These are phyloP conservation scores for Telmatochromis brichardi DNA, from an alignment of 2,113 vertebrate genomes.

Conservation along the genomic window DNA sequence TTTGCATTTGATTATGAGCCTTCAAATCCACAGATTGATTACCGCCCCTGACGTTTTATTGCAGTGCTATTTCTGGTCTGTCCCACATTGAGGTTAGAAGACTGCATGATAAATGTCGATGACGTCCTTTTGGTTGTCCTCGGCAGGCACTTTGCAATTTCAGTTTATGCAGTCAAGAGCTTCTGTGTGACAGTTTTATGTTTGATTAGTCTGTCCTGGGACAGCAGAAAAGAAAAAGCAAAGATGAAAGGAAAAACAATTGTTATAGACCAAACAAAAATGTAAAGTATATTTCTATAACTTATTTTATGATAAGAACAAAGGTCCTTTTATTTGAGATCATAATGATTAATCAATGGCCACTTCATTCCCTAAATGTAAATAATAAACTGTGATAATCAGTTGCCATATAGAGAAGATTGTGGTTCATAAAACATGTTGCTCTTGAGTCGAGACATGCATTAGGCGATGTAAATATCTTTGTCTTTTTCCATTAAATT, in stretches of 20 bases:
- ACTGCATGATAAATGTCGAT: not conserved
- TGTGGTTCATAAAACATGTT: not conserved
- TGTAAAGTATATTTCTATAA: not conserved
- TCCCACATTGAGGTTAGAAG: not conserved
- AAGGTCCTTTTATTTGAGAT: not conserved
- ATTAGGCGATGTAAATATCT: not conserved
- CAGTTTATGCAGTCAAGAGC: not conserved
- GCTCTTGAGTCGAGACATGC: not conserved
- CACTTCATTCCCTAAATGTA: not conserved
- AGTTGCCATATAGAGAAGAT: not conserved
- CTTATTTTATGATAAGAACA: not conserved
- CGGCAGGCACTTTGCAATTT: not conserved
- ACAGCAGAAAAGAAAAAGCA: not conserved
- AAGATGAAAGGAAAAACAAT: not conserved
- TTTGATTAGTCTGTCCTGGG: not conserved
- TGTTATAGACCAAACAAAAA: not conserved
- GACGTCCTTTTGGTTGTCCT: not conserved
- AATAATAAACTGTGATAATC: not conserved
- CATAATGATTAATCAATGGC: not conserved
- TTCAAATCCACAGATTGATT: not conserved
- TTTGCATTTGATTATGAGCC: not conserved
- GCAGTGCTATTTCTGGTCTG: not conserved
- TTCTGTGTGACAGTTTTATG: not conserved
- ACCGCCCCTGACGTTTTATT: not conserved
- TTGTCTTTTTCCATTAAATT: not conserved